Percentiles rank a stretch among this genome's conserved stretches.
These are phyloP conservation scores for Onychomys torridus DNA, from an alignment of 2,797 vertebrate genomes.

Conservation along the genomic window DNA sequence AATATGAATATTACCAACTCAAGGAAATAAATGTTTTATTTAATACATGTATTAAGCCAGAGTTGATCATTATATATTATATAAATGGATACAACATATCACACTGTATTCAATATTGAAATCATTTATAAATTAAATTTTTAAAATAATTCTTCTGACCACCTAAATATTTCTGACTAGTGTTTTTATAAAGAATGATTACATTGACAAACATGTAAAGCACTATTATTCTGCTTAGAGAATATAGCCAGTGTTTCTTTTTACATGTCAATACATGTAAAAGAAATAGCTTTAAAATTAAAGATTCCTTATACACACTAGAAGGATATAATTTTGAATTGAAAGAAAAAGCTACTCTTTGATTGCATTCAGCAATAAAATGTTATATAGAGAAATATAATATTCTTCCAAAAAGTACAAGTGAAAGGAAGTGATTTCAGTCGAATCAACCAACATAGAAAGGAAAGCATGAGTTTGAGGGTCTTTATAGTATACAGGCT, in stretches of 20 bases:
- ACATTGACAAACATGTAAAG: background rate
- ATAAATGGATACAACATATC: background rate
- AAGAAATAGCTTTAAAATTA: background rate
- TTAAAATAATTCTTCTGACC: background rate
- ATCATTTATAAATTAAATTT: background rate
- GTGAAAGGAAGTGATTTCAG: constrained; percentile 48
- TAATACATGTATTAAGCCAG: background rate
- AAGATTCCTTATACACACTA: background rate
- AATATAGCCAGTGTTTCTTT: background rate
- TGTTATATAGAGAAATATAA: background rate
- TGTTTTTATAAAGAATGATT: background rate
- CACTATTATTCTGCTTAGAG: constrained; percentile 11
- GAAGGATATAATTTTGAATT: constrained; percentile 11
- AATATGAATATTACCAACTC: background rate
- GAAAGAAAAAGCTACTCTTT: constrained; percentile 19
- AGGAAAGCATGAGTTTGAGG: background rate
- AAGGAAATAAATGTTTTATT: background rate
- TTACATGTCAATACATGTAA: background rate
- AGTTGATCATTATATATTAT: background rate
- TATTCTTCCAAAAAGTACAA: background rate
- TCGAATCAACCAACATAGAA: constrained; percentile 53
- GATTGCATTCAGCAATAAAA: background rate
- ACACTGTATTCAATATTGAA: background rate
- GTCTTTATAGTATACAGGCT: constrained; percentile 40
- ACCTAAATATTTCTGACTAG: background rate